A percentile compares a stretch with the other conserved stretches of the same genome.
Conservation (phyloP, 2,113 vertebrate genomes). For the Guaruba guarouba region DNA sequence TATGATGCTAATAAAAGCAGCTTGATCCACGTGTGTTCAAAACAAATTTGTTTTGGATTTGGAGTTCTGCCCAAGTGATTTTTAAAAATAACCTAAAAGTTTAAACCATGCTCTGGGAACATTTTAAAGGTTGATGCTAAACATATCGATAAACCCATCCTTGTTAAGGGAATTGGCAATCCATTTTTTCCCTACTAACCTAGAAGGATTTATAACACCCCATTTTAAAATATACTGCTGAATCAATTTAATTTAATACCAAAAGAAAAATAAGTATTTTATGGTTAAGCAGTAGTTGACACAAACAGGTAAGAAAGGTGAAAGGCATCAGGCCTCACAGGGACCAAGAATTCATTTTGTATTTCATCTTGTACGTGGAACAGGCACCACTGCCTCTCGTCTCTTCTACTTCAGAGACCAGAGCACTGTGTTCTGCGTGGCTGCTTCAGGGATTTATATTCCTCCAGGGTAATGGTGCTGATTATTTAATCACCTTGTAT, state of each 20-base stretch:
- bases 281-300: neutral
- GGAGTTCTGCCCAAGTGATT: neutral
- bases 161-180: neutral
- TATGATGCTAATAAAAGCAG: neutral
- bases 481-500: constrained; percentile 73
- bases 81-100: neutral
- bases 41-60: neutral
- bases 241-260: neutral
- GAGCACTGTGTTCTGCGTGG: neutral
- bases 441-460: constrained; percentile 56
- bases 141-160: neutral
- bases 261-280: neutral
- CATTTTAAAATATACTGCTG: neutral
- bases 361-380: neutral
- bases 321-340: neutral
- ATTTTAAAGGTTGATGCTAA: neutral
- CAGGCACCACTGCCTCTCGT: neutral
- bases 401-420: neutral
- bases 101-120: neutral
- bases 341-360: neutral
- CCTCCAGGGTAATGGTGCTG: constrained; percentile 57
- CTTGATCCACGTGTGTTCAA: neutral
- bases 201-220: neutral
- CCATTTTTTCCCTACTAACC: neutral
- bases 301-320: neutral